A percentile compares a stretch with the other conserved stretches of the same genome.
phyloP scores from a whole-genome alignment of 2,113 vertebrate species.

The Sander vitreus region DNA sequence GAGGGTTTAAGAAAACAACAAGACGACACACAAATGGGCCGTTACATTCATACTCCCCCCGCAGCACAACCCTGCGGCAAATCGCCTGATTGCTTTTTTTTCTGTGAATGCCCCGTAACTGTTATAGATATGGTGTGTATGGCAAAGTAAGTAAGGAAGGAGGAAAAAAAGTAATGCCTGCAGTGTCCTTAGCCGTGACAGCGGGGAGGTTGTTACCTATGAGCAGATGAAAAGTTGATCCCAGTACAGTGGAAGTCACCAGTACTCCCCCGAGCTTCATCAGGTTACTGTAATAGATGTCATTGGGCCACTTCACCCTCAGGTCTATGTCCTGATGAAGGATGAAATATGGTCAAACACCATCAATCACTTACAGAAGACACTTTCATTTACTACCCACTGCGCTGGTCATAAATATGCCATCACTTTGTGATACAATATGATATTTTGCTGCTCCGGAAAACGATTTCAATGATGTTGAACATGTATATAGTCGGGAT shows the following conservation, averaged over 20 bases:
- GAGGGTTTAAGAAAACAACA: neutral
- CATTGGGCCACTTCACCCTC: slow-evolving; percentile 97
- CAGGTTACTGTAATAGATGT: slow-evolving; percentile 93
- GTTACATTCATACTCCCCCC: too few species aligned
- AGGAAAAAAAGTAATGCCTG: neutral
- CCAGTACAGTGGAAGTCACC: slow-evolving; percentile 91
- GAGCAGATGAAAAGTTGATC: slow-evolving; percentile 91
- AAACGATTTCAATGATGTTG: neutral
- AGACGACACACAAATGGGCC: too few species aligned
- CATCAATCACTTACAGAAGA: neutral
- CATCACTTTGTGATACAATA: neutral
- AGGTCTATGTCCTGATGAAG: slow-evolving; percentile 89
- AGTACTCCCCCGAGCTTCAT: slow-evolving; percentile 96
- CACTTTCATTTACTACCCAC: neutral
- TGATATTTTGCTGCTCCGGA: neutral
- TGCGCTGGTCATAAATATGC: neutral
- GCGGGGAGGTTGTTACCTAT: slow-evolving; percentile 85
- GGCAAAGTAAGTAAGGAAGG: neutral
- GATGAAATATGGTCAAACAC: slow-evolving; percentile 6
- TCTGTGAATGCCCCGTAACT: neutral
- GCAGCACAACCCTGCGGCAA: too few species aligned
- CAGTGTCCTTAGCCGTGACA: neutral
- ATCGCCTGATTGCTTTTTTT: too few species aligned
- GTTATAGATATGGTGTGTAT: neutral
- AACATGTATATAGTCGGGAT: neutral